Conservation (phyloP, 2,888 invertebrate genomes). For the Malthinus flaveolus region DNA sequence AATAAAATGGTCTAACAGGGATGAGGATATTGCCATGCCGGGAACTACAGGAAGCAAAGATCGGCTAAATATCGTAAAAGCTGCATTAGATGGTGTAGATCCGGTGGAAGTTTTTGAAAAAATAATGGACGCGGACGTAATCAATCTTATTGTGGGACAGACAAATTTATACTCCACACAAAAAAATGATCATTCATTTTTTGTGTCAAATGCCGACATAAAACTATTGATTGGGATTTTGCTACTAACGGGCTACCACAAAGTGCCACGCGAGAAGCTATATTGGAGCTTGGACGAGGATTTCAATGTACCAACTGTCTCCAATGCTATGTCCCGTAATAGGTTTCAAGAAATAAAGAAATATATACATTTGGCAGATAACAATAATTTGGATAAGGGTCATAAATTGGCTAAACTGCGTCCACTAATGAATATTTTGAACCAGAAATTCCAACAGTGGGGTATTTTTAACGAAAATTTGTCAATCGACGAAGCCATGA, state of each 20-base stretch:
- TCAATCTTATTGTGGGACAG: neutral
- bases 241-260: neutral
- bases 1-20: neutral
- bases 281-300: constrained; percentile 7
- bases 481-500: constrained; percentile 9
- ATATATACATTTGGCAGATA: constrained; percentile 15
- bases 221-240: neutral
- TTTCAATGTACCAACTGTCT: constrained; percentile 1
- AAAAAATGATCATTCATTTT: neutral
- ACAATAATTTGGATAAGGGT: constrained; percentile 9
- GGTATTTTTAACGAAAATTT: neutral
- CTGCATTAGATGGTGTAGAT: no score
- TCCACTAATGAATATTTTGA: constrained; percentile 8
- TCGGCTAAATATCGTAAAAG: constrained; percentile 1
- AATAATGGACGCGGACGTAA: neutral
- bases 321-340: constrained; percentile 4
- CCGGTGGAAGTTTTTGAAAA: neutral
- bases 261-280: neutral
- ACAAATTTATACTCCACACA: neutral
- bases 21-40: neutral
- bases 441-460: constrained; percentile 5
- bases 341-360: constrained; percentile 16
- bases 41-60: neutral
- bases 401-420: constrained; percentile 21
- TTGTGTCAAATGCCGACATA: neutral